phyloP scores from a whole-genome alignment of 2,113 vertebrate genomes.

The Leptocoma aspasia region DNA sequence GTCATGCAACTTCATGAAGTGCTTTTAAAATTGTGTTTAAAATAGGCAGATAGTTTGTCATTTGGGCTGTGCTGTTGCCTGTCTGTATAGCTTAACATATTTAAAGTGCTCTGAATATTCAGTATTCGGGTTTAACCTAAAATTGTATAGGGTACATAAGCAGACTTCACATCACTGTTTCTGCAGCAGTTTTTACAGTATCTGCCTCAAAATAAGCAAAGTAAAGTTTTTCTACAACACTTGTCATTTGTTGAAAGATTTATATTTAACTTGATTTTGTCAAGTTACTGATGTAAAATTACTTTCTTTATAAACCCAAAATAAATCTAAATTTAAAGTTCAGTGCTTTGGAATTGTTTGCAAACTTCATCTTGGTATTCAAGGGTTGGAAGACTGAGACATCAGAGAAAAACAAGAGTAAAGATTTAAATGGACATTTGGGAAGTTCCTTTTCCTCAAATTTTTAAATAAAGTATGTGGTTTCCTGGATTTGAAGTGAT shows the following conservation, averaged over 20 bases:
- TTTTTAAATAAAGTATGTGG: neutral
- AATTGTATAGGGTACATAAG: neutral
- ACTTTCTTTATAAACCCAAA: slow-evolving; percentile 17
- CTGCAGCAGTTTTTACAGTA: slow-evolving; percentile 44
- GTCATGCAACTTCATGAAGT: slow-evolving; percentile 21
- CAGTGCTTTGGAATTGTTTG: neutral
- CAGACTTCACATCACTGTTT: slow-evolving; percentile 17
- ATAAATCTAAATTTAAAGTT: slow-evolving; percentile 27
- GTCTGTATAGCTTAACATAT: neutral
- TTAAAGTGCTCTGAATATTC: slow-evolving; percentile 43
- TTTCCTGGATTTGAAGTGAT: neutral
- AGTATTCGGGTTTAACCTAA: slow-evolving; percentile 45
- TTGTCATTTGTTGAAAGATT: slow-evolving; percentile 40
- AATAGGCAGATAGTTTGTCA: slow-evolving; percentile 5
- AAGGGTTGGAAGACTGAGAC: neutral
- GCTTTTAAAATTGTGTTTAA: slow-evolving; percentile 23
- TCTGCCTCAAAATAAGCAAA: slow-evolving; percentile 26
- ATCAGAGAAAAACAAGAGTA: neutral
- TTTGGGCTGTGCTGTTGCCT: neutral
- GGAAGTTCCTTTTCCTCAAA: neutral
- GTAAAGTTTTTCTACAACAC: neutral
- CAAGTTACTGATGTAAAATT: slow-evolving; percentile 34
- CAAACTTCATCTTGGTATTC: neutral
- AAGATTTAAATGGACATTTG: neutral
- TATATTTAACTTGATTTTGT: slow-evolving; percentile 46